Conservation (phyloP, 2,113 vertebrate species). For the Helogale parvula region DNA sequence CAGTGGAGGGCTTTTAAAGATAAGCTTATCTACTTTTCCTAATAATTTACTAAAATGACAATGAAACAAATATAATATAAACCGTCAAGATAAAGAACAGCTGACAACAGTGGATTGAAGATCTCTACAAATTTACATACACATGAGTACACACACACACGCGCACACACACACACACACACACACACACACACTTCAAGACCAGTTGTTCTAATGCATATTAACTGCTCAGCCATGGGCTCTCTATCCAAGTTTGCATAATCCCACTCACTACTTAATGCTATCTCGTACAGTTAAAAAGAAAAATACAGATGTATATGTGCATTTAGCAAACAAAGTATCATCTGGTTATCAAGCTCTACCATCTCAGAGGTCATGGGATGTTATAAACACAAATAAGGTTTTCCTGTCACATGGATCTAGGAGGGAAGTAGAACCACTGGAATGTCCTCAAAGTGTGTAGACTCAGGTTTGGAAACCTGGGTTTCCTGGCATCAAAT, state of each 20-base stretch:
- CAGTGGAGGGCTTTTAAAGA: neutral
- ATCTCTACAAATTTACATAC: neutral
- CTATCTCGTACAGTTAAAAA: neutral
- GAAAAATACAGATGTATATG: neutral
- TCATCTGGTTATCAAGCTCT: neutral
- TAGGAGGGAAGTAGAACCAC: neutral
- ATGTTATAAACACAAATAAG: slow-evolving; percentile 15
- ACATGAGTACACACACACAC: neutral
- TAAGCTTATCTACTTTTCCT: neutral
- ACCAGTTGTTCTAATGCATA: neutral
- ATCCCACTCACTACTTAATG: neutral
- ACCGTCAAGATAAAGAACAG: neutral
- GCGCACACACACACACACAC: neutral
- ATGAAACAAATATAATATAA: neutral
- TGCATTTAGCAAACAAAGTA: neutral
- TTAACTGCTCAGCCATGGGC: neutral
- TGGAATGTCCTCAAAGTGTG: neutral
- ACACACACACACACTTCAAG: neutral
- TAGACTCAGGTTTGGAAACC: neutral
- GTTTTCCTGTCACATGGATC: slow-evolving; percentile 26
- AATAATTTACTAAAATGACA: neutral
- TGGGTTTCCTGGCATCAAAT: neutral
- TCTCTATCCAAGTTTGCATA: neutral
- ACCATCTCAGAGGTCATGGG: neutral
- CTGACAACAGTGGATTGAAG: neutral